Percentiles rank a stretch among this genome's conserved stretches.
These are phyloP conservation scores for Macropodus opercularis DNA, from an alignment of 2,797 vertebrate species.

Conservation along the genomic window DNA sequence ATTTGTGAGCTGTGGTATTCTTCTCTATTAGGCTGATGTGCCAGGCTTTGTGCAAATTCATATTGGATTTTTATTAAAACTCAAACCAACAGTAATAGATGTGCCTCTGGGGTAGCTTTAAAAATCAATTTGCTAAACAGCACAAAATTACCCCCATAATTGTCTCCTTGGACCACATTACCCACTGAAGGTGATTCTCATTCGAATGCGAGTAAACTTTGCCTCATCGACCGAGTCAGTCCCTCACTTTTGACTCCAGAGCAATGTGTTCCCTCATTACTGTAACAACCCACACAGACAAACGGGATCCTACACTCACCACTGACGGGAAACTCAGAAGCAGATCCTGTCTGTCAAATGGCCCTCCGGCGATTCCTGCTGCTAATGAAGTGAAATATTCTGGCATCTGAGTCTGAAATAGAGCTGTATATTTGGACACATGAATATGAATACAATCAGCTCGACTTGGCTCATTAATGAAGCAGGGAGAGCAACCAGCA, in stretches of 20 bases:
- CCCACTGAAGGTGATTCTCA: slow-evolving; percentile 70
- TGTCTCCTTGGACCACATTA: slow-evolving; percentile 72
- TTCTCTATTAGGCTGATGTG: slow-evolving; percentile 77
- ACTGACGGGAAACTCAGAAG: slow-evolving; percentile 39
- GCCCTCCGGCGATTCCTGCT: slow-evolving; percentile 60
- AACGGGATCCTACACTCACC: slow-evolving; percentile 30
- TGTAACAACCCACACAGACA: slow-evolving; percentile 39
- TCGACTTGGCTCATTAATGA: slow-evolving; percentile 78
- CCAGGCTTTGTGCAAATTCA: slow-evolving; percentile 74
- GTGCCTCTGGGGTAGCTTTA: slow-evolving; percentile 75
- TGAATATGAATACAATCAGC: slow-evolving; percentile 79
- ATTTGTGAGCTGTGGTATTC: slow-evolving; percentile 61
- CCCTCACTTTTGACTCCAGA: slow-evolving; percentile 30
- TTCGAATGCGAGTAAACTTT: slow-evolving; percentile 62
- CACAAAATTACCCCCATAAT: slow-evolving; percentile 76
- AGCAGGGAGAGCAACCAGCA: slow-evolving; percentile 74
- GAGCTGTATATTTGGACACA: slow-evolving; percentile 76
- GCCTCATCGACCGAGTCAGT: slow-evolving; percentile 29
- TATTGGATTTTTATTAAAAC: slow-evolving; percentile 82
- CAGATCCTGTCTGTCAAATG: slow-evolving; percentile 57
- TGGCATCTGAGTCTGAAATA: slow-evolving; percentile 67
- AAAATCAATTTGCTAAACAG: slow-evolving; percentile 82
- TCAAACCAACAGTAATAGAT: slow-evolving; percentile 74
- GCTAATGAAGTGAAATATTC: slow-evolving; percentile 73
- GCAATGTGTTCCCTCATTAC: slow-evolving; percentile 45